Evolutionary conservation across 37 sponge, comb jelly and placozoan genomes (phyloP).

Genomic region (Crambe crambe): DNA sequence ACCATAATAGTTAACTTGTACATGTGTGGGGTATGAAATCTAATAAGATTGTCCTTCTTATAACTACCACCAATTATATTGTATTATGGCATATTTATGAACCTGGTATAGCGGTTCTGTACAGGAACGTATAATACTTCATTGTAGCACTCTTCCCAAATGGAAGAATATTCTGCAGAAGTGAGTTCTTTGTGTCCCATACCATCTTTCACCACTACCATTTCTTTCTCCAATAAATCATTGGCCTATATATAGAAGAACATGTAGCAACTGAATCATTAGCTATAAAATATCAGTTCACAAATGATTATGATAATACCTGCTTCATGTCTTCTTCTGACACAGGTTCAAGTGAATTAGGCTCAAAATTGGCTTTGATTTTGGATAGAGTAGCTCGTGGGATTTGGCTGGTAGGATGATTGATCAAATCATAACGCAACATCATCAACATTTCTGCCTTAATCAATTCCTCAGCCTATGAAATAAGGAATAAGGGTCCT

Average conservation of each 20-base stretch:
- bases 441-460: slow-evolving; percentile 88
- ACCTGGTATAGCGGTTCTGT: slow-evolving; percentile 91
- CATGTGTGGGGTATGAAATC: no score
- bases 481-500: neutral
- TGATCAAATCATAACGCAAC: slow-evolving; percentile 81
- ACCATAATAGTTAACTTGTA: no score
- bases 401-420: slow-evolving; percentile 53
- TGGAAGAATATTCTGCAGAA: slow-evolving; percentile 69
- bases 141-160: slow-evolving; percentile 98
- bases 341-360: slow-evolving; percentile 36
- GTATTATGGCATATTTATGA: no score
- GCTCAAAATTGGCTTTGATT: slow-evolving; percentile 58
- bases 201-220: slow-evolving; percentile 79
- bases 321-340: slow-evolving; percentile 65
- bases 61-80: no score
- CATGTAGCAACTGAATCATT: no score
- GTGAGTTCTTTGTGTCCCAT: slow-evolving; percentile 94
- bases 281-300: neutral
- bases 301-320: slow-evolving; percentile 22
- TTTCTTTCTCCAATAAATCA: slow-evolving; percentile 73
- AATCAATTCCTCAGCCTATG: slow-evolving; percentile 90
- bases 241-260: slow-evolving; percentile 61
- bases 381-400: slow-evolving; percentile 38
- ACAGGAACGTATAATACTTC: slow-evolving; percentile 91
- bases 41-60: no score